phyloP scores from a whole-genome alignment of 2,113 vertebrate genomes.

The Platysternon megacephalum region DNA sequence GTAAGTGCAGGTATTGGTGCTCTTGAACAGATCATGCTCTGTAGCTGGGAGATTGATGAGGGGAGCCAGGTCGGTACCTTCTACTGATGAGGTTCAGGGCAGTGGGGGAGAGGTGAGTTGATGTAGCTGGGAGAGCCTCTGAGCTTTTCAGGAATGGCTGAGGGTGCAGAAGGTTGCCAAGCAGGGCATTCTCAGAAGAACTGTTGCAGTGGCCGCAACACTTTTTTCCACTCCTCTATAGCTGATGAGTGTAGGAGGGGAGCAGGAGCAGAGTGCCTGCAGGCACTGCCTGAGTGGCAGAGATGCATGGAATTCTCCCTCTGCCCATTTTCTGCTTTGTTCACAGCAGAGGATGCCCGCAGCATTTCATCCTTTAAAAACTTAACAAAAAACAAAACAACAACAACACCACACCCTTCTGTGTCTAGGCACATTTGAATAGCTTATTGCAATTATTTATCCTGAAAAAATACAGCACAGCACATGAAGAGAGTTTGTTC shows the following conservation, averaged over 20 bases:
- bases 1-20: too few species aligned
- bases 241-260: slow-evolving; percentile 1
- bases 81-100: background rate
- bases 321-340: background rate
- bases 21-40: background rate
- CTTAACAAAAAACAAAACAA: background rate
- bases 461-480: slow-evolving; percentile 45
- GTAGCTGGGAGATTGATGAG: background rate
- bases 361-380: slow-evolving; percentile 1
- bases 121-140: background rate
- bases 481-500: slow-evolving; percentile 62
- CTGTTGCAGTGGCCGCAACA: background rate
- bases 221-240: background rate
- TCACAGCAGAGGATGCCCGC: background rate
- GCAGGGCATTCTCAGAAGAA: background rate
- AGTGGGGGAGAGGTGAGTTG: background rate
- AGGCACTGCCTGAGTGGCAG: background rate
- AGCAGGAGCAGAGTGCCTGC: background rate
- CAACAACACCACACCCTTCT: slow-evolving; percentile 24
- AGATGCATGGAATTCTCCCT: background rate
- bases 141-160: background rate
- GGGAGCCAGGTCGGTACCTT: background rate
- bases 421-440: background rate
- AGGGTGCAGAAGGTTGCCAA: background rate
- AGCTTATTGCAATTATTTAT: slow-evolving; percentile 60